Conservation (phyloP, 2,888 invertebrate genomes). For the Eurois occulta region DNA sequence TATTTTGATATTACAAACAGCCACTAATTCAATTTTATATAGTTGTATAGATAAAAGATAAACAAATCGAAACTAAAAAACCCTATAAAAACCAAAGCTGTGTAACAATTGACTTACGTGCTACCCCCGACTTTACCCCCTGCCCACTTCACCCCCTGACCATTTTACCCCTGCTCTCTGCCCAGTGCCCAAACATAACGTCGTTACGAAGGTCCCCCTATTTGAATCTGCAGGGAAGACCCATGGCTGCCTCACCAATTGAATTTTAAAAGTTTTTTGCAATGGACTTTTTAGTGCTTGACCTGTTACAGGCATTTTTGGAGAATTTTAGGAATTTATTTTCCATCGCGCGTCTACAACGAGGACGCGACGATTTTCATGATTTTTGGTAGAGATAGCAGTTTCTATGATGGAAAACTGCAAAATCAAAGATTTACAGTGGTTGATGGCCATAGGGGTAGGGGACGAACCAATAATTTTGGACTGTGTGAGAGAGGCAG, state of each 20-base stretch:
- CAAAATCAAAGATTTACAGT: background rate
- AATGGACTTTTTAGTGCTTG: background rate
- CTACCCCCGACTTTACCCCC: constrained; percentile 13
- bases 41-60: too few species aligned
- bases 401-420: background rate
- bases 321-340: background rate
- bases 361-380: background rate
- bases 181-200: constrained; percentile 53
- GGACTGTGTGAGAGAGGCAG: background rate
- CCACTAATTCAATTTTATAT: too few species aligned
- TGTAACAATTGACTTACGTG: constrained; percentile 56
- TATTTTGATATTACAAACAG: too few species aligned
- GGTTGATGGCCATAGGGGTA: too few species aligned
- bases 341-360: too few species aligned
- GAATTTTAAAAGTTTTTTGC: constrained; percentile 37
- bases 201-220: constrained; percentile 55
- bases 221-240: constrained; percentile 52
- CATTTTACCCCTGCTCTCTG: constrained; percentile 20
- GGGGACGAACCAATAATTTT: background rate
- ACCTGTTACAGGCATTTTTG: background rate
- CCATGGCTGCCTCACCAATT: constrained; percentile 30
- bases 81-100: constrained; percentile 44
- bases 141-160: constrained; percentile 15
- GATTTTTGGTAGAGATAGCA: background rate
- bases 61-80: constrained; percentile 7